phyloP scores from a whole-genome alignment of 2,888 invertebrate genomes.

The Neoascia interrupta region DNA sequence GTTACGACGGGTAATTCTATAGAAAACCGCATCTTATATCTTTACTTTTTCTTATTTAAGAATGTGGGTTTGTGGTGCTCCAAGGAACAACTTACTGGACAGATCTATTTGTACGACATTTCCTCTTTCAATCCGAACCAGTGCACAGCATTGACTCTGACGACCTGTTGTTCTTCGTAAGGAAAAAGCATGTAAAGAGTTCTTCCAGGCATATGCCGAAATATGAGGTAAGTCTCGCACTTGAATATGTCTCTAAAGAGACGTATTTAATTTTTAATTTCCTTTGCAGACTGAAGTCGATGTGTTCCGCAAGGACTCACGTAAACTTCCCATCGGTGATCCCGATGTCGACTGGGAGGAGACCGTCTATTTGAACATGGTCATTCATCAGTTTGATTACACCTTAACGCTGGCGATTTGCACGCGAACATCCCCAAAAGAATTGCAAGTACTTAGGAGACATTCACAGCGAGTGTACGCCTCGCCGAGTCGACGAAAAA shows the following conservation, averaged over 20 bases:
- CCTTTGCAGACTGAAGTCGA: slow-evolving; percentile 92
- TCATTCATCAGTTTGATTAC: slow-evolving; percentile 99
- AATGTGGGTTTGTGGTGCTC: slow-evolving; percentile 94
- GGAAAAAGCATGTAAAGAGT: slow-evolving; percentile 93
- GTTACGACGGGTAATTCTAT: no score
- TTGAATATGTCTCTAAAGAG: neutral
- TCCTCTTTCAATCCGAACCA: slow-evolving; percentile 93
- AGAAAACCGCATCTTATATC: neutral
- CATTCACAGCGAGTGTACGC: slow-evolving; percentile 98
- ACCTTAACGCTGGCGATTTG: slow-evolving; percentile 98
- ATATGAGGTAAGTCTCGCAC: slow-evolving; percentile 85
- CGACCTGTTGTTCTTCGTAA: slow-evolving; percentile 97
- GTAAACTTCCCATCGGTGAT: slow-evolving; percentile 97
- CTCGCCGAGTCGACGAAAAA: slow-evolving; percentile 96
- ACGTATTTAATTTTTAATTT: neutral
- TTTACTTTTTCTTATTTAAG: slow-evolving; percentile 81
- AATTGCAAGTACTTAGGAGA: slow-evolving; percentile 95
- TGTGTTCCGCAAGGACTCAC: slow-evolving; percentile 98
- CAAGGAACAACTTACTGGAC: slow-evolving; percentile 98
- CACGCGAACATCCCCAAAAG: slow-evolving; percentile 97
- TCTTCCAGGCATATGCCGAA: slow-evolving; percentile 93
- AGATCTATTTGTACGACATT: slow-evolving; percentile 95
- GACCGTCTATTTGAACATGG: slow-evolving; percentile 97
- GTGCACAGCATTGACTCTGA: slow-evolving; percentile 90
- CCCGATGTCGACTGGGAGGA: slow-evolving; percentile 99